These are phyloP conservation scores for Crotalus helleri DNA, from an alignment of 2,113 vertebrate species.

Conservation along the genomic window DNA sequence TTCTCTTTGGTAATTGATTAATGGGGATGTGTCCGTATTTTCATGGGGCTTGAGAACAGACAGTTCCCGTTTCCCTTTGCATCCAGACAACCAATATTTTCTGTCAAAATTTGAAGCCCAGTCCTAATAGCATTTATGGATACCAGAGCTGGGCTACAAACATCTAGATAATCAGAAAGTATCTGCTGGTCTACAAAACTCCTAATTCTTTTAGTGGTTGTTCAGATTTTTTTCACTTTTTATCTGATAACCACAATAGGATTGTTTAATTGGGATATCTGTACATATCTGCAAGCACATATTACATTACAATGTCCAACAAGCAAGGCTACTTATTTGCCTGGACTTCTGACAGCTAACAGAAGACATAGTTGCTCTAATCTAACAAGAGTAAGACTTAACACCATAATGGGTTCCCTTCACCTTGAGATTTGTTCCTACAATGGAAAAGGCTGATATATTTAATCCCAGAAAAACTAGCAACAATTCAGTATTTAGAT, in stretches of 20 bases:
- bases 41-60: conserved; percentile 37
- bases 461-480: not conserved
- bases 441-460: not conserved
- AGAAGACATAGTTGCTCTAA: not conserved
- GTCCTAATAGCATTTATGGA: conserved; percentile 50
- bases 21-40: conserved; percentile 43
- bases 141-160: conserved; percentile 45
- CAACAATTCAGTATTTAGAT: not conserved
- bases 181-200: not conserved
- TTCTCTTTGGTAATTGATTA: not conserved
- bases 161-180: conserved; percentile 34
- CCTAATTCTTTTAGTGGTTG: not conserved
- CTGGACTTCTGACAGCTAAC: not conserved
- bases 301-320: not conserved
- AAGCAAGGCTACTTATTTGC: not conserved
- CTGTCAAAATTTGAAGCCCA: conserved; percentile 47
- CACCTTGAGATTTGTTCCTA: not conserved
- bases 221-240: not conserved
- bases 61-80: conserved; percentile 50
- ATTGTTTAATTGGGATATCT: not conserved
- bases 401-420: not conserved
- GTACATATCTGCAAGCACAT: conserved; percentile 53
- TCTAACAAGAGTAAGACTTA: not conserved
- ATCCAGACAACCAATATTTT: conserved; percentile 41
- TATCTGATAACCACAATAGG: not conserved